phyloP scores from a whole-genome alignment of 2,888 invertebrate species.

The Rhaphigaster nebulosa region DNA sequence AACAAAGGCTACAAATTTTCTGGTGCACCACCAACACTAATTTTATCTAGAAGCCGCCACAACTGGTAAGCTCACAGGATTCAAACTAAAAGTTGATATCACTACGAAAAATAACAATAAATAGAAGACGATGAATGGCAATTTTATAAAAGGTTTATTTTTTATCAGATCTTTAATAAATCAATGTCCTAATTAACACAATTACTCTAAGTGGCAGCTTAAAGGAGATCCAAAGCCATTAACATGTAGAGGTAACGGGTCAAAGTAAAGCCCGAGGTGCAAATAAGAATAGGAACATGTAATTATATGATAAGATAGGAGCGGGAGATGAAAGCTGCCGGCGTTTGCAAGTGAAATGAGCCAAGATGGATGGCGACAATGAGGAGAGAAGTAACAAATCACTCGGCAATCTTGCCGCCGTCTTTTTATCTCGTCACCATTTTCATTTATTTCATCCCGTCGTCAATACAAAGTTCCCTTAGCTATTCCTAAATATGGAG shows the following conservation, averaged over 20 bases:
- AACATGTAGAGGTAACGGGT: not conserved
- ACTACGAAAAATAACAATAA: no score
- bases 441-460: not conserved
- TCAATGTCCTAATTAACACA: not conserved
- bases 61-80: no score
- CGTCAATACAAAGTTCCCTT: not conserved
- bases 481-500: not conserved
- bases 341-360: constrained; percentile 25
- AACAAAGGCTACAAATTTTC: no score
- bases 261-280: constrained; percentile 1
- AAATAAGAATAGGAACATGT: constrained; percentile 8
- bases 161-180: not conserved
- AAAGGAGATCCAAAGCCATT: not conserved
- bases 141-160: no score
- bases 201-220: not conserved
- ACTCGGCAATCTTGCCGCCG: not conserved
- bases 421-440: not conserved
- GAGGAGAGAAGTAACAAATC: not conserved
- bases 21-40: no score
- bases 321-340: constrained; percentile 21
- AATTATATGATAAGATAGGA: constrained; percentile 24
- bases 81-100: no score
- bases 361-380: not conserved
- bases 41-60: no score
- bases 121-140: no score